Evolutionary conservation across 1,140 invertebrate species (phyloP).

Genomic region (Achroia grisella): DNA sequence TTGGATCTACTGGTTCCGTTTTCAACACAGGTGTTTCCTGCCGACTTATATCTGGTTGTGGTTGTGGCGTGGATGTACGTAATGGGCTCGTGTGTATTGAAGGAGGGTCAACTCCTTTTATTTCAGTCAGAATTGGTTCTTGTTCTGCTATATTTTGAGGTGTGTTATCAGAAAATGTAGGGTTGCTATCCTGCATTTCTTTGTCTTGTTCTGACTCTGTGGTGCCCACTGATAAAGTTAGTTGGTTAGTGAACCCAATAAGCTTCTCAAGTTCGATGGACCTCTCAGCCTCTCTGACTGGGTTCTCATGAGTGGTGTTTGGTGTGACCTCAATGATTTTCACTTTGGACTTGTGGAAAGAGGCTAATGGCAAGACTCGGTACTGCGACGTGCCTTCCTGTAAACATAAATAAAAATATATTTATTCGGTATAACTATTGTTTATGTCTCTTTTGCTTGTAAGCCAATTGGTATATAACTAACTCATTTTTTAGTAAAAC

Average conservation of each 20-base stretch:
- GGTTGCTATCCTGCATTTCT: not conserved
- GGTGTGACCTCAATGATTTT: slow-evolving; percentile 22
- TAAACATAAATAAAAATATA: slow-evolving; percentile 16
- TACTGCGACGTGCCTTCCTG: slow-evolving; percentile 38
- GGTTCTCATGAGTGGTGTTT: slow-evolving; percentile 23
- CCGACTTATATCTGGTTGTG: not conserved
- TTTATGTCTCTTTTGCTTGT: too few species aligned
- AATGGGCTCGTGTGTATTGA: not conserved
- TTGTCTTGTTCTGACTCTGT: not conserved
- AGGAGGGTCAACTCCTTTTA: not conserved
- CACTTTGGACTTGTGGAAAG: slow-evolving; percentile 39
- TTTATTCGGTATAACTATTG: too few species aligned
- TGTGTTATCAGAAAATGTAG: too few species aligned
- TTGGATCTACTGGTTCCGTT: slow-evolving; percentile 5
- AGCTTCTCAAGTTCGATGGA: slow-evolving; percentile 55
- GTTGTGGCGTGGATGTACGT: not conserved
- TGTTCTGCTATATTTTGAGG: not conserved
- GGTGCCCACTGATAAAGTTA: slow-evolving; percentile 16
- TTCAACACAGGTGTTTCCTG: slow-evolving; percentile 2
- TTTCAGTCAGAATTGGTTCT: too few species aligned
- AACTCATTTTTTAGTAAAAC: too few species aligned
- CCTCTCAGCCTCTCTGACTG: slow-evolving; percentile 47
- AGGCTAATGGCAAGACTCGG: slow-evolving; percentile 46
- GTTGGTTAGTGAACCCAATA: slow-evolving; percentile 30
- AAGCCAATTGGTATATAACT: too few species aligned